Conservation (phyloP, 1,140 invertebrate genomes). For the Oncopeltus fasciatus region DNA sequence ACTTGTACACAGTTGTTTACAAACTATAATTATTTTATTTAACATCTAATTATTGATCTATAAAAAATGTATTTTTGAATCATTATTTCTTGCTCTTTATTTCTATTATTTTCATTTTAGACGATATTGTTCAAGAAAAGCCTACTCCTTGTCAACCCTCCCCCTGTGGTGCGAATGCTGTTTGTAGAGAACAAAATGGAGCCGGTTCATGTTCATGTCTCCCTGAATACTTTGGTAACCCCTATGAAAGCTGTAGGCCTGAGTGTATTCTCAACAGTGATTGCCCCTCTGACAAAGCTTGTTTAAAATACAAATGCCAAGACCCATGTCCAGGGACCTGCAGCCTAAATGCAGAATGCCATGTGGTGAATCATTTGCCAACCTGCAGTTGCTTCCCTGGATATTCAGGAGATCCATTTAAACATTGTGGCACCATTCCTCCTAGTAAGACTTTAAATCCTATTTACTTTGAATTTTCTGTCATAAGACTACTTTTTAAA, state of each 20-base stretch:
- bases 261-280: conserved; percentile 57
- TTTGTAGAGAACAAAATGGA: conserved; percentile 48
- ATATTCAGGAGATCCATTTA: conserved; percentile 54
- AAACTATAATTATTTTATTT: no score
- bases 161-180: conserved; percentile 58
- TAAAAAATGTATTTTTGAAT: no score
- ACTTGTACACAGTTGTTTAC: no score
- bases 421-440: conserved; percentile 20
- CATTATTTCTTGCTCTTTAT: no score
- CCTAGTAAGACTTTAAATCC: not conserved
- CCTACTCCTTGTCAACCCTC: conserved; percentile 47
- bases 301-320: conserved; percentile 50
- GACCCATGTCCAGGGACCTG: conserved; percentile 59
- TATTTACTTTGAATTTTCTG: not conserved
- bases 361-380: conserved; percentile 54
- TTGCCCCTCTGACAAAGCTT: conserved; percentile 51
- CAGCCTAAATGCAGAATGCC: conserved; percentile 56
- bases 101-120: no score
- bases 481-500: not conserved
- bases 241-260: conserved; percentile 55
- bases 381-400: conserved; percentile 51
- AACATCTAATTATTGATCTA: no score
- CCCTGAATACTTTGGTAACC: conserved; percentile 57
- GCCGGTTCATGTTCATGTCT: conserved; percentile 54
- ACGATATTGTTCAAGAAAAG: conserved; percentile 22